Percentiles rank a stretch among this genome's conserved stretches.
These are phyloP conservation scores for Meta bourneti DNA, from an alignment of 2,888 invertebrate genomes.

Conservation along the genomic window DNA sequence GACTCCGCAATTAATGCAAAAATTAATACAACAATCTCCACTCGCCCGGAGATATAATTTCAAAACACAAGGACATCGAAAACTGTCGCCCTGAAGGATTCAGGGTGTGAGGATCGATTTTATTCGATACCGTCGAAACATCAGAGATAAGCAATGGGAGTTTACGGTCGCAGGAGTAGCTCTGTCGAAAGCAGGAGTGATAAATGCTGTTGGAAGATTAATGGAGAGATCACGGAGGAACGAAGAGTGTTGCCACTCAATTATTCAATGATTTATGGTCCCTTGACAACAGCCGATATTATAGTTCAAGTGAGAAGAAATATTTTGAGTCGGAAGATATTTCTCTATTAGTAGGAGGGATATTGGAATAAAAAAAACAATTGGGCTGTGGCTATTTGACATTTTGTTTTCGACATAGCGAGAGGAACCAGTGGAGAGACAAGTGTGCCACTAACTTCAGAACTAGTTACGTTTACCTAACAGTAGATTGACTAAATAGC, in stretches of 20 bases:
- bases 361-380: neutral
- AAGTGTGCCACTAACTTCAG: too few species aligned
- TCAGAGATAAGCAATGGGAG: neutral
- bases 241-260: neutral
- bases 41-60: too few species aligned
- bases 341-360: neutral
- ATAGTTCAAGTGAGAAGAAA: neutral
- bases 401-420: too few species aligned
- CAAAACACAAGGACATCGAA: too few species aligned
- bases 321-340: neutral
- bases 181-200: conserved; percentile 13
- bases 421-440: too few species aligned
- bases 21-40: too few species aligned
- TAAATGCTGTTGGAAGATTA: conserved; percentile 16
- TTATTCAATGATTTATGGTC: conserved; percentile 25
- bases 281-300: neutral
- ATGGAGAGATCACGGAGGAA: neutral
- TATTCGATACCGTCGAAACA: neutral
- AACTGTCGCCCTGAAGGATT: neutral
- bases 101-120: neutral
- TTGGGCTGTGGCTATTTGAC: too few species aligned
- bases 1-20: too few species aligned
- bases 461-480: too few species aligned
- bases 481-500: too few species aligned
- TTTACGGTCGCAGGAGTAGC: neutral